phyloP scores from a whole-genome alignment of 2,888 invertebrate genomes.

The Eumacrocentrus americanus region DNA sequence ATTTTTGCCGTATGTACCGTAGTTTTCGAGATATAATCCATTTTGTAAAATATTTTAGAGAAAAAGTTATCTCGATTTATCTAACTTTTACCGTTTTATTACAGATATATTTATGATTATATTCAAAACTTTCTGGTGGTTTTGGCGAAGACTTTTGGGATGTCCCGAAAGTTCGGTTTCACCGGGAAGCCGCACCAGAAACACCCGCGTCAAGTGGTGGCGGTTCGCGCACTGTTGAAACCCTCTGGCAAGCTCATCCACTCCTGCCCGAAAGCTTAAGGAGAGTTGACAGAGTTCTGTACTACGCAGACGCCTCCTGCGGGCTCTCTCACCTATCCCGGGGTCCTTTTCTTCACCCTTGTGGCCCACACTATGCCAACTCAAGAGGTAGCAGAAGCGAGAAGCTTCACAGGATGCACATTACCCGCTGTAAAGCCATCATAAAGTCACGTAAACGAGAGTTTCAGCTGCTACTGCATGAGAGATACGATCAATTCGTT shows the following conservation, averaged over 20 bases:
- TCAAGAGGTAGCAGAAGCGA: too few species aligned
- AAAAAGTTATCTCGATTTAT: too few species aligned
- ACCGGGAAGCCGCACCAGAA: constrained; percentile 10
- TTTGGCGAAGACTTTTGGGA: background rate
- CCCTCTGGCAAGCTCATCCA: constrained; percentile 37
- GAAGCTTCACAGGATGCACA: too few species aligned
- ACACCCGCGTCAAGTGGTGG: constrained; percentile 55
- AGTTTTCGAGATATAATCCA: too few species aligned
- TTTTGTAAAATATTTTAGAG: too few species aligned
- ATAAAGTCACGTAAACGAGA: too few species aligned
- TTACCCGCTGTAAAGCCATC: too few species aligned
- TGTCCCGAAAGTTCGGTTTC: background rate
- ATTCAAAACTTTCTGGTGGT: background rate
- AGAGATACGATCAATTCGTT: too few species aligned
- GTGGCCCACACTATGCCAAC: background rate
- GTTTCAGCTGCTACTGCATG: too few species aligned
- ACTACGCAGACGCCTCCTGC: constrained; percentile 38
- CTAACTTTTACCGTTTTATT: too few species aligned
- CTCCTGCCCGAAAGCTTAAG: constrained; percentile 31
- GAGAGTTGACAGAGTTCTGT: background rate
- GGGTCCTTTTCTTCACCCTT: constrained; percentile 15
- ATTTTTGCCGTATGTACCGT: too few species aligned
- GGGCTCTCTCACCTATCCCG: constrained; percentile 18
- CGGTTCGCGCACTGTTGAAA: constrained; percentile 54
- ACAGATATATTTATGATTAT: background rate